These are phyloP conservation scores for Mus pahari DNA, from an alignment of 2,113 vertebrate species.

Conservation along the genomic window DNA sequence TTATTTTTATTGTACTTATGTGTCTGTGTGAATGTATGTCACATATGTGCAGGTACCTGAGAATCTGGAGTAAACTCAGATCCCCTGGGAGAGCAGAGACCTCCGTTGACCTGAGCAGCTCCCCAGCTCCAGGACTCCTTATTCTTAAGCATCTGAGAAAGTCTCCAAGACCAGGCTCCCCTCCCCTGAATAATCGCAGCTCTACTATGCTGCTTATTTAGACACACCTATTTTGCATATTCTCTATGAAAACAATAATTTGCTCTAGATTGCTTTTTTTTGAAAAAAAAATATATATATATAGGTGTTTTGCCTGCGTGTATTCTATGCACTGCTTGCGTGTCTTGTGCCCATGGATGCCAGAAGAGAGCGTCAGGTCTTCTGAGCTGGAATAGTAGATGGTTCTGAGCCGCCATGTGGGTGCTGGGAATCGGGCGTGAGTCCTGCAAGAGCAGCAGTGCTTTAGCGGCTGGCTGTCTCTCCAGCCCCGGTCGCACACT, in stretches of 20 bases:
- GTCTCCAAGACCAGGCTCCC: background rate
- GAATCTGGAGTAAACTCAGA: background rate
- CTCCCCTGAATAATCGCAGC: background rate
- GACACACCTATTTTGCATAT: constrained; percentile 6
- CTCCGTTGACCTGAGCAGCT: background rate
- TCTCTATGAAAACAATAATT: constrained; percentile 2
- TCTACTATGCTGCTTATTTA: constrained; percentile 7
- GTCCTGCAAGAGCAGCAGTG: background rate
- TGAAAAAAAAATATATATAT: no score
- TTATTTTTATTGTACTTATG: background rate
- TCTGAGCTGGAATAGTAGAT: background rate
- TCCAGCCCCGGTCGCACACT: background rate
- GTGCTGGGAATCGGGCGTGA: background rate
- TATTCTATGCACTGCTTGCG: background rate
- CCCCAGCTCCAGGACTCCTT: background rate
- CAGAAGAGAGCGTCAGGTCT: background rate
- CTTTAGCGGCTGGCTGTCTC: background rate
- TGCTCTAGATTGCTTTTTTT: background rate
- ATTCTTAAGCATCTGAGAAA: constrained; percentile 43
- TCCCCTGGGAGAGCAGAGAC: background rate
- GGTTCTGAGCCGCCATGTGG: background rate
- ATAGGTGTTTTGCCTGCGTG: background rate
- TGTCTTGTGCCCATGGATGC: background rate
- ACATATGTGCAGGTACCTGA: background rate
- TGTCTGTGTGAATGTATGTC: background rate